phyloP scores from a whole-genome alignment of 2,113 vertebrate species.

The Peucedramus taeniatus region DNA sequence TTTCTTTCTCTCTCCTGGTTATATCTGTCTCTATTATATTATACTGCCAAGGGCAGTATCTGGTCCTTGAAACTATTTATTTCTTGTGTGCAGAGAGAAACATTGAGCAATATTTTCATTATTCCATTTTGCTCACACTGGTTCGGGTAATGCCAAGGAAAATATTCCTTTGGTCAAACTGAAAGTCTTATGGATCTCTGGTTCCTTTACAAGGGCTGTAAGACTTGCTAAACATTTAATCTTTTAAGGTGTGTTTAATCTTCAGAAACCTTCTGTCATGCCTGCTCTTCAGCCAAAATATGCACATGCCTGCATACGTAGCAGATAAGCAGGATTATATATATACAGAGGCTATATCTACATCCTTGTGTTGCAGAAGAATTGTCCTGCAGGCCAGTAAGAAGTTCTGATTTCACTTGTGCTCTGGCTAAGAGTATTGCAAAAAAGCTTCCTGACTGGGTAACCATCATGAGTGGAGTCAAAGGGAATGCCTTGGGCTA shows the following conservation, averaged over 20 bases:
- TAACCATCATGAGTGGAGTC: neutral
- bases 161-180: neutral
- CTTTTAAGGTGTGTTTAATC: neutral
- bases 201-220: neutral
- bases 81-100: neutral
- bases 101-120: neutral
- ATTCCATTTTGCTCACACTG: neutral
- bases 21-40: slow-evolving; percentile 26
- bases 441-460: neutral
- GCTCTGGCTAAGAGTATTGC: neutral
- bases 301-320: neutral
- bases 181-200: neutral
- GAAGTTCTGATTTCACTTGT: neutral
- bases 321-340: neutral
- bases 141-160: neutral
- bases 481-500: neutral
- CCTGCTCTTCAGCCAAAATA: neutral
- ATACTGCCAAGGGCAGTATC: slow-evolving; percentile 10
- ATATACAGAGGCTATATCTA: neutral
- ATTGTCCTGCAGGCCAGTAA: neutral
- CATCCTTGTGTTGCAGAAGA: neutral
- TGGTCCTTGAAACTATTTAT: slow-evolving; percentile 20
- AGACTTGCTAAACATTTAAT: neutral
- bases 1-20: slow-evolving; percentile 22
- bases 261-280: neutral